Base-by-base conservation (phyloP, 92 coral and sea anemone genomes). In the Diadumene lineata region DNA sequence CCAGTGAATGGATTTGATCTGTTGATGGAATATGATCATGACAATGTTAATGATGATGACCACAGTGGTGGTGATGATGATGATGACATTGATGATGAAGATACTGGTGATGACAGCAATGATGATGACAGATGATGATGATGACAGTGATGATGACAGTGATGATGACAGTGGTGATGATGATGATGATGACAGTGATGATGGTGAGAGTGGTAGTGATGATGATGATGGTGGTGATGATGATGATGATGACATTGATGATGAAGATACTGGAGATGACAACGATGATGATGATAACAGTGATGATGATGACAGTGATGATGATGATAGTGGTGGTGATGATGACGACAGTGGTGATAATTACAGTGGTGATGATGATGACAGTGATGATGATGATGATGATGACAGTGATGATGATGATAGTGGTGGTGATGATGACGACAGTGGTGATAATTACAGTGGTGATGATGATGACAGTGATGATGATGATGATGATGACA, bases 1-100 rank as follows among this genome's bases (percentile, higher is more conserved):
- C 84, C 84, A 44, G 84, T 71, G 33, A 84, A 79, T 2, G 88
- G 84, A 73, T 77, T 84, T 29, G 76, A 55, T 60, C 88, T 84
- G 63, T 13, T 48, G 19, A 70, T 11, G 21, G 26, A 25, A 58
- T 31, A 25, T 58, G 28, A 58, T 18, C 19, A 15, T 53, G 60
- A 53, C 24, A 23, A 23, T 53, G 60, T 3, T 53, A 16, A 23
- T 43, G 77, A 78, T 19, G 75, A 67, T 29, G 44, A n/a, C 15
- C 9, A 56, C 18, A 16, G 19, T n/a, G 38, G 23, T 8, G 33
- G 0, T 56, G 76, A 78, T 53, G 7, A 38, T 38, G 48, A 13
- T 38, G 48, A 38, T 38, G 48, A 38, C 13, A 13, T 4, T 38
- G 48, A 38, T 38, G 48, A 38, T 38, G 48, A 38, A 4, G 48